phyloP scores from a whole-genome alignment of 2,113 vertebrate genomes.

The Pluvianellus socialis region DNA sequence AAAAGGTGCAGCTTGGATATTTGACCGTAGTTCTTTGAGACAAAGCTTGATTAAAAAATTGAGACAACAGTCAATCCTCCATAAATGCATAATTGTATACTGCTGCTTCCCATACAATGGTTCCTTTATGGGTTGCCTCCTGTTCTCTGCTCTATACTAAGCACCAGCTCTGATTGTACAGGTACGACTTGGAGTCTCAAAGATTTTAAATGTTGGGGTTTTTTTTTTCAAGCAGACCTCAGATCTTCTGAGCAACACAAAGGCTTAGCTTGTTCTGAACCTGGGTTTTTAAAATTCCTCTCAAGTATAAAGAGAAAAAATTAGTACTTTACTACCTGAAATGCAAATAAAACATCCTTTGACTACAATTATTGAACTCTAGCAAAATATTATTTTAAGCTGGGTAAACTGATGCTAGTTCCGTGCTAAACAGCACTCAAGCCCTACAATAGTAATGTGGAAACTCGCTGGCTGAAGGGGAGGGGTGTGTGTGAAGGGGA shows the following conservation, averaged over 20 bases:
- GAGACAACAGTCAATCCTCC: slow-evolving; percentile 10
- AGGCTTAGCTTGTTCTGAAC: slow-evolving; percentile 12
- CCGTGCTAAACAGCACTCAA: background rate
- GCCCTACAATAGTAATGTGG: background rate
- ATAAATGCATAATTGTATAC: slow-evolving; percentile 49
- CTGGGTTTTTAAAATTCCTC: background rate
- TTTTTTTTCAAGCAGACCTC: background rate
- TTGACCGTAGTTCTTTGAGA: slow-evolving; percentile 8
- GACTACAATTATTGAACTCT: background rate
- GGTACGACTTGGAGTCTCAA: slow-evolving; percentile 16
- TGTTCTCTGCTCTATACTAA: background rate
- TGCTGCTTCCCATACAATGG: slow-evolving; percentile 41
- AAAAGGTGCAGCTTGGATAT: slow-evolving; percentile 37
- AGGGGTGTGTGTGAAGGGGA: background rate
- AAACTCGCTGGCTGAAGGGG: background rate
- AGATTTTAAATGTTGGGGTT: background rate
- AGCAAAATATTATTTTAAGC: slow-evolving; percentile 11
- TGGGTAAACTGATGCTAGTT: background rate
- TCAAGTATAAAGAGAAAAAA: background rate
- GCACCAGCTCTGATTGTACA: background rate
- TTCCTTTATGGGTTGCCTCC: slow-evolving; percentile 28
- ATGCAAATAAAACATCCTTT: slow-evolving; percentile 28
- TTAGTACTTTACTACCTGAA: background rate
- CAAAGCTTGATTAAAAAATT: slow-evolving; percentile 51
- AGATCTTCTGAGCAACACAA: slow-evolving; percentile 6